These are phyloP conservation scores for Brachionus koreanus DNA, from an alignment of 1,140 invertebrate genomes.

Conservation along the genomic window DNA sequence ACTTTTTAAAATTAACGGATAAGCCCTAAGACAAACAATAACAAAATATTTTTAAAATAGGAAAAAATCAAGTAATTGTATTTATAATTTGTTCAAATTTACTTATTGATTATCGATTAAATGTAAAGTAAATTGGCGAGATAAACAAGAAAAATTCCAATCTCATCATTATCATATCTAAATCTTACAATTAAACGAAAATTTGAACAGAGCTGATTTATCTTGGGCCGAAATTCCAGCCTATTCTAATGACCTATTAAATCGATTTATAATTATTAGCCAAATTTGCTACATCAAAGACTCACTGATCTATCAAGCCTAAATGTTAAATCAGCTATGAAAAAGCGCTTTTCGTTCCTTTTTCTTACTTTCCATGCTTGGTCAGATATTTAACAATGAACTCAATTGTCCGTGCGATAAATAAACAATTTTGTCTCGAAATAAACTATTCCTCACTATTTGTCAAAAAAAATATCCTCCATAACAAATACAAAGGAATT, in stretches of 20 bases:
- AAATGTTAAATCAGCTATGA: conserved; percentile 37
- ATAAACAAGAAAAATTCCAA: conserved; percentile 10
- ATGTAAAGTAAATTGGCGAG: background rate
- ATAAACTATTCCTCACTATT: background rate
- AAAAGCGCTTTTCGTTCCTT: conserved; percentile 6
- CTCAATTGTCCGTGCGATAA: conserved; percentile 1
- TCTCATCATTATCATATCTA: background rate
- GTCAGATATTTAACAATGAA: background rate
- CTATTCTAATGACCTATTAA: conserved; percentile 10
- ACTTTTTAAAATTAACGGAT: background rate
- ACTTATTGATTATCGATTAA: conserved; percentile 32
- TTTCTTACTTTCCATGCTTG: background rate
- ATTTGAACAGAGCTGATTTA: background rate
- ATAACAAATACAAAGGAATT: background rate
- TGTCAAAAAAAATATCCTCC: background rate
- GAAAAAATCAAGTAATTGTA: background rate
- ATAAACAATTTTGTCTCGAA: conserved; percentile 16
- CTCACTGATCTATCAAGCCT: background rate
- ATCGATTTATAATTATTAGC: conserved; percentile 4
- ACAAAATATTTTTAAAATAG: background rate
- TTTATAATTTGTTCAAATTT: background rate
- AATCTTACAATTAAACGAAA: conserved; percentile 13
- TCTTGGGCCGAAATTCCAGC: conserved; percentile 12
- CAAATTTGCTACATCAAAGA: conserved; percentile 4
- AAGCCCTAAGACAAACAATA: background rate